phyloP scores from a whole-genome alignment of 2,113 vertebrate species.

The Castor canadensis region DNA sequence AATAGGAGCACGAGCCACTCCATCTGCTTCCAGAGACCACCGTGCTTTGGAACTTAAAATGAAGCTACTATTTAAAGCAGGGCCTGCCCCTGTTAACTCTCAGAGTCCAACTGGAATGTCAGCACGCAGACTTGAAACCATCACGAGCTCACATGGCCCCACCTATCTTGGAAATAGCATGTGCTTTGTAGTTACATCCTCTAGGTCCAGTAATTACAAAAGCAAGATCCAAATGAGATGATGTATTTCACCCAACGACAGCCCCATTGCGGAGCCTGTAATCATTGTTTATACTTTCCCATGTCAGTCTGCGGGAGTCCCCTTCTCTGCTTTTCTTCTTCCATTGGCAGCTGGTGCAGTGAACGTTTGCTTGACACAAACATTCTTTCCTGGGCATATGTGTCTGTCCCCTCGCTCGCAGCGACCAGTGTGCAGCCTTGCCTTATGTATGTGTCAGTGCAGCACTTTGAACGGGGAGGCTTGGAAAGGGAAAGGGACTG shows the following conservation, averaged over 20 bases:
- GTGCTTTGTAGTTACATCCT: constrained; percentile 34
- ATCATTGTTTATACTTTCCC: constrained; percentile 71
- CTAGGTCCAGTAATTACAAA: constrained; percentile 37
- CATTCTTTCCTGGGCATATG: constrained; percentile 21
- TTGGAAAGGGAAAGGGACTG: not conserved
- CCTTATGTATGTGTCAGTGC: not conserved
- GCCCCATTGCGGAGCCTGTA: not conserved
- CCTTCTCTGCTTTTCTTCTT: constrained; percentile 58
- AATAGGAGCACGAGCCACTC: not conserved
- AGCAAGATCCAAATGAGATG: constrained; percentile 55
- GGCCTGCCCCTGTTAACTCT: not conserved
- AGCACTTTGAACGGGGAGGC: not conserved
- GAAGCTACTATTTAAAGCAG: not conserved
- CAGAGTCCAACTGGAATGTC: constrained; percentile 4
- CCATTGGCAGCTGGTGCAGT: constrained; percentile 50
- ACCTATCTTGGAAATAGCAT: not conserved
- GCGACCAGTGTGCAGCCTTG: not conserved
- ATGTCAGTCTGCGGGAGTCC: constrained; percentile 44
- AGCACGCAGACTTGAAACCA: not conserved
- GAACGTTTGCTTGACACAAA: constrained; percentile 44
- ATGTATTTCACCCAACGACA: constrained; percentile 19
- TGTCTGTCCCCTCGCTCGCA: not conserved
- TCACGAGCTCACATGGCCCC: not conserved
- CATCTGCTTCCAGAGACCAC: constrained; percentile 7
- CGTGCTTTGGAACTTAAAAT: not conserved